Base-by-base conservation (phyloP, 2,797 vertebrate genomes). In the Pteropus rufus region DNA sequence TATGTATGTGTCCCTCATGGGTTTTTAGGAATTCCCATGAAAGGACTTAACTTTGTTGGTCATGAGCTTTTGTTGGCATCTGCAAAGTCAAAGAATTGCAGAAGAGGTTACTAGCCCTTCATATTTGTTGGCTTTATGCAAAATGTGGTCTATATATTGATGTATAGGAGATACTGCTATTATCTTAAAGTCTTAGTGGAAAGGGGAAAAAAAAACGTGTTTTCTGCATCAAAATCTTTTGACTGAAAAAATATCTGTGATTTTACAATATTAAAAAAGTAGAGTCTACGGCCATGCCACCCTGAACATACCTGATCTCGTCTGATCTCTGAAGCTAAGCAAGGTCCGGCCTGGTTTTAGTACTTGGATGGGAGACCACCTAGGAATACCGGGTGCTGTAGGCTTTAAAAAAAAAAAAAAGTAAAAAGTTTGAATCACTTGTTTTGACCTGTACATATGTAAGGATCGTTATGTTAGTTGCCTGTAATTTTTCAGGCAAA, bases 151-250 rank as follows among this genome's bases (percentile, higher is more conserved):
- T 81, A 23, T 62, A 69, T 91, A 72, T 72, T 70, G 23, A 89
- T 93, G 3, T 85, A 34, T 69, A 36, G 52, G 44, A 81, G 23
- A 80, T 0, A 49, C 15, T 49, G 49, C 46, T 91, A 7, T 76
- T 93, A 44, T 97, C 70, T 84, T 88, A 93, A 92, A 49, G 24
- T 54, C 12, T 94, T 72, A 24, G 9, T 39, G 60, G 44, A 89
- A 91, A 69, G 44, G 41, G 18, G 44, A 29, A 10, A 41, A 80
- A 73, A 44, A 16, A 18, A 0, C 39, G 29, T 39, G 29, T 79
- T 86, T 91, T 95, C 4, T 70, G 3, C 21, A 62, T 88, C 21
- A 46, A 62, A 86, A 90, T 82, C 67, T 90, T 94, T 73, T 65
- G 14, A 79, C 41, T 60, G 34, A 87, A 86, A 86, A 72, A 77